Base-by-base conservation (phyloP, 2,797 vertebrate genomes). In the Lagodon rhomboides region DNA sequence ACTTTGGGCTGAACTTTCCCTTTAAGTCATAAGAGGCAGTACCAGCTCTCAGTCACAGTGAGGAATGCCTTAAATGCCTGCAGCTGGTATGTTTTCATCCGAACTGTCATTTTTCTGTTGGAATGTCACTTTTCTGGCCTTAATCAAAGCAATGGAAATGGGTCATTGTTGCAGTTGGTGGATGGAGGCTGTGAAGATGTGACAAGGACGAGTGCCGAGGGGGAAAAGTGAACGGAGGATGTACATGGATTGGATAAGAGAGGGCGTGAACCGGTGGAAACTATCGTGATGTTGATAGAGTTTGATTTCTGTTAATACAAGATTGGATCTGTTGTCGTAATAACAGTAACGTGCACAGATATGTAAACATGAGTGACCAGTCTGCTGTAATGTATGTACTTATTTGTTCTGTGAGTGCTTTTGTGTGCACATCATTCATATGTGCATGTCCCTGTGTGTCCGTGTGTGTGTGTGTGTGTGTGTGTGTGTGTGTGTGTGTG, bases 121-220 rank as follows among this genome's bases (percentile, higher is more conserved):
- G 84, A 86, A 87, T 81, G 73, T 88, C 72, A 66, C 74, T 70
- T 77, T 77, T 66, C 5, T 73, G 51, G 63, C 47, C 63, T 49
- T 64, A 91, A 87, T 89, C 60, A 80, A 67, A 89, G 67, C 34
- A 75, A 73, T 38, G 58, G 79, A 93, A 93, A 77, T 82, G 71
- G 90, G 88, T 93, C 89, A 88, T 62, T 47, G 72, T 60, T 77
- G 67, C 22, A 10, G 49, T 69, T n/a, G 55, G 43, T 76, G 84
- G 83, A 72, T 27, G 76, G 68, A 85, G 49, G 68, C 56, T 73
- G 58, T 44, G 46, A 85, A 51, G 71, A 87, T 73, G 70, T 78
- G 81, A 86, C 78, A 60, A 58, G 79, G 65, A 41, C 3, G 3
- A 77, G 16, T 22, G 84, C 80, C 18, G 4, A 60, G 49, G 67